phyloP scores from a whole-genome alignment of 2,113 vertebrate species.

The Elaphurus davidianus region DNA sequence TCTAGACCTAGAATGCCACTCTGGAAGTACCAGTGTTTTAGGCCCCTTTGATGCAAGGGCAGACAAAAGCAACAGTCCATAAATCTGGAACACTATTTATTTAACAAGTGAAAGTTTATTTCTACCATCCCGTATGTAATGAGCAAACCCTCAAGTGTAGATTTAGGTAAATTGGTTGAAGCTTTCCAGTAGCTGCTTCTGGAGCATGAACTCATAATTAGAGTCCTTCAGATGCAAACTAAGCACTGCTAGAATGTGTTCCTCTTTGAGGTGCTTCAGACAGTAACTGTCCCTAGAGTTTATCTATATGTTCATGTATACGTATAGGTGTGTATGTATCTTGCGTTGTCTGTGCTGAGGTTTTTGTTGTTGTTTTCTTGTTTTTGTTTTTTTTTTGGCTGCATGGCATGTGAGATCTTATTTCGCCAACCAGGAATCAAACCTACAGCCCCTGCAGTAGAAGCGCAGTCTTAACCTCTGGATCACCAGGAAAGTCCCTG shows the following conservation, averaged over 20 bases:
- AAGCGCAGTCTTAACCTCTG: neutral
- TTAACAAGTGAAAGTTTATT: slow-evolving; percentile 1
- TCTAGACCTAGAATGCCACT: neutral
- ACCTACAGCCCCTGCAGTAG: neutral
- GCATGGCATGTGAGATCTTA: neutral
- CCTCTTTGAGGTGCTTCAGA: neutral
- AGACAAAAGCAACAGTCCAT: neutral
- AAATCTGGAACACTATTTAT: neutral
- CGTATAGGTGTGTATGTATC: neutral
- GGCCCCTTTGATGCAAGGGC: neutral
- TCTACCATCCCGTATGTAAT: neutral
- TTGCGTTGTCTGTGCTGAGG: neutral
- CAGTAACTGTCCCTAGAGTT: neutral
- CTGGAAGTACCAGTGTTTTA: neutral
- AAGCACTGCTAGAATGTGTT: neutral
- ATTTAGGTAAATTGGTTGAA: slow-evolving; percentile 3
- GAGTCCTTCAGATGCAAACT: neutral
- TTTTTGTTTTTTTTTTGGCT: neutral
- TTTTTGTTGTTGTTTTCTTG: neutral
- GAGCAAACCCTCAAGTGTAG: neutral
- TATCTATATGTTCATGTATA: neutral
- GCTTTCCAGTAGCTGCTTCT: neutral
- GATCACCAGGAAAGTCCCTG: neutral
- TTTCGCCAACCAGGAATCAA: neutral
- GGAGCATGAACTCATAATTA: neutral